phyloP scores from a whole-genome alignment of 2,797 vertebrate species.

The Gymnothorax javanicus region DNA sequence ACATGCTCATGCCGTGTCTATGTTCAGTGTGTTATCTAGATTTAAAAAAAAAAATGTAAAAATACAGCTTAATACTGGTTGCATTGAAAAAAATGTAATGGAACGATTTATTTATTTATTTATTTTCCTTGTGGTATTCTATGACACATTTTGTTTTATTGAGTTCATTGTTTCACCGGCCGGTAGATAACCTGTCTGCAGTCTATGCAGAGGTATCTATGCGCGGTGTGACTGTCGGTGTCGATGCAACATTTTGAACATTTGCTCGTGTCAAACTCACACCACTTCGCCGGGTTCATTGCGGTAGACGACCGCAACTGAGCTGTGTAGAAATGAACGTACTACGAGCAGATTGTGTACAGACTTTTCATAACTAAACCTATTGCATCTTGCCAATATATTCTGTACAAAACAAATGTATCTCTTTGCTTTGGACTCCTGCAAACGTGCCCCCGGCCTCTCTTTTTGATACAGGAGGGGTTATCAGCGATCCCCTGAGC shows the following conservation, averaged over 20 bases:
- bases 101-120: conserved; percentile 60
- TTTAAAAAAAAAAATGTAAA: conserved; percentile 66
- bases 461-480: conserved; percentile 54
- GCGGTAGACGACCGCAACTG: conserved; percentile 38
- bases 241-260: background rate
- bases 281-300: conserved; percentile 33
- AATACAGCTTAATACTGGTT: conserved; percentile 49
- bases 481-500: conserved; percentile 65
- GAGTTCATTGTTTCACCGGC: background rate
- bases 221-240: background rate
- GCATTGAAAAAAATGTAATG: conserved; percentile 55
- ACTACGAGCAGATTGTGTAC: conserved; percentile 25
- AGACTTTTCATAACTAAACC: conserved; percentile 52
- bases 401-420: conserved; percentile 35
- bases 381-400: conserved; percentile 55
- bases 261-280: background rate
- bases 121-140: conserved; percentile 39
- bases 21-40: conserved; percentile 76
- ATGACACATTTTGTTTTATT: conserved; percentile 37
- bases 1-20: conserved; percentile 74
- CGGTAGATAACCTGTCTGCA: conserved; percentile 10
- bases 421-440: conserved; percentile 49
- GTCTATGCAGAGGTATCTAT: conserved; percentile 31
- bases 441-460: conserved; percentile 49
- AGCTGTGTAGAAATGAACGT: conserved; percentile 51